Evolutionary conservation across 2,888 invertebrate species (phyloP).

Genomic region (Hydroisotoma schaefferi): DNA sequence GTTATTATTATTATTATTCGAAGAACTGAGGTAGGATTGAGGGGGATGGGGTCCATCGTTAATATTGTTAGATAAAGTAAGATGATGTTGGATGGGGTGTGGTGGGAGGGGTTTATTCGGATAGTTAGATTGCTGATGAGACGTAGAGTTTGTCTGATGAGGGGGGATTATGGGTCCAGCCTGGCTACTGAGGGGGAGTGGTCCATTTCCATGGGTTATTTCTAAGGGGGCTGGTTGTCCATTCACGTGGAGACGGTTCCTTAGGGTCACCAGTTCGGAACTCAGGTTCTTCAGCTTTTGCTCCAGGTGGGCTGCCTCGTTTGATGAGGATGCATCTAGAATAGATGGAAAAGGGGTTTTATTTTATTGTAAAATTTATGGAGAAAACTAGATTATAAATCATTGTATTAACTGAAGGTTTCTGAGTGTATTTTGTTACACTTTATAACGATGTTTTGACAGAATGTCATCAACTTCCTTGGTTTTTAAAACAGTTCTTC

Average conservation of each 20-base stretch:
- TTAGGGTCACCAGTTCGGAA: conserved; percentile 84
- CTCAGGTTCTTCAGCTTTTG: conserved; percentile 84
- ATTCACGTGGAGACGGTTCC: conserved; percentile 80
- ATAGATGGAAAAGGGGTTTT: no score
- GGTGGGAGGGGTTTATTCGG: conserved; percentile 46
- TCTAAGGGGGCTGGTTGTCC: conserved; percentile 42
- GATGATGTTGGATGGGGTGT: conserved; percentile 33
- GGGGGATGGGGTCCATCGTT: no score
- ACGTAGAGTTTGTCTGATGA: conserved; percentile 11
- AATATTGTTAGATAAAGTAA: no score
- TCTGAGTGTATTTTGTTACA: no score
- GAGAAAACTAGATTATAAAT: no score
- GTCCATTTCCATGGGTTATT: conserved; percentile 10
- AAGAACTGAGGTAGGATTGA: no score
- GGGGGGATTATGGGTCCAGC: conserved; percentile 22
- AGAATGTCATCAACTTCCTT: no score
- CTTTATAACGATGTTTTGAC: no score
- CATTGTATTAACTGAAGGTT: no score
- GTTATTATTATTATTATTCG: conserved; percentile 25
- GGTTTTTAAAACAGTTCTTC: no score
- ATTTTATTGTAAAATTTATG: no score
- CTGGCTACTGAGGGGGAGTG: conserved; percentile 13
- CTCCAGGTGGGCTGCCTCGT: conserved; percentile 89
- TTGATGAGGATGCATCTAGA: conserved; percentile 88
- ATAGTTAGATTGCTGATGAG: conserved; percentile 25